Evolutionary conservation across 2,113 vertebrate species (phyloP).

Genomic region (Clarias macrocephalus): DNA sequence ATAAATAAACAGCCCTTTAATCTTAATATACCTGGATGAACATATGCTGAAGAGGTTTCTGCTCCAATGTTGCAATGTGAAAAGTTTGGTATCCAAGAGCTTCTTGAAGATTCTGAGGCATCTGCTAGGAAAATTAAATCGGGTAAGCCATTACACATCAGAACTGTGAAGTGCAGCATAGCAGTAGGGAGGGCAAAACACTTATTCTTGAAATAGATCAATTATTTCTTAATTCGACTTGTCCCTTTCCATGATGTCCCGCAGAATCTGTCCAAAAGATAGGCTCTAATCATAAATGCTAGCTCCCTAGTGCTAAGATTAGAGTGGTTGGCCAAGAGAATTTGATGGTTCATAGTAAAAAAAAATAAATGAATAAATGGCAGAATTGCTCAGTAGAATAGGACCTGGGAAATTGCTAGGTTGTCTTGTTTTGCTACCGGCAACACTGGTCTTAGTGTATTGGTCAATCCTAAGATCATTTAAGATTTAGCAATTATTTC

Average conservation of each 20-base stretch:
- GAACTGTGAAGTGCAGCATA: no score
- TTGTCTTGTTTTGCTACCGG: neutral
- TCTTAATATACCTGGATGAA: neutral
- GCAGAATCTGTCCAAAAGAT: neutral
- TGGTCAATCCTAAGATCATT: neutral
- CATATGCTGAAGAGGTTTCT: neutral
- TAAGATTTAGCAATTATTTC: neutral
- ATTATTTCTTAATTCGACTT: neutral
- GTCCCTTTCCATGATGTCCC: neutral
- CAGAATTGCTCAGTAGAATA: neutral
- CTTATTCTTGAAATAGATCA: neutral
- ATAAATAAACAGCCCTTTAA: neutral
- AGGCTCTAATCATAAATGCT: neutral
- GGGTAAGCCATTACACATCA: neutral
- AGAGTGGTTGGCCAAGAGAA: neutral
- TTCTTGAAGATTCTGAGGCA: neutral
- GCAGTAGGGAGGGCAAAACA: neutral
- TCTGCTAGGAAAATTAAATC: neutral
- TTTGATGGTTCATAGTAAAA: neutral
- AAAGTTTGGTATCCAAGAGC: neutral
- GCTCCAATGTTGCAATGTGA: neutral
- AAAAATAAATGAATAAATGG: neutral
- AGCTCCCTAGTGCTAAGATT: neutral
- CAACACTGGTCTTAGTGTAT: neutral
- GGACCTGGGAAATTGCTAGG: neutral